Base-by-base conservation (phyloP, 2,888 invertebrate genomes). In the Bugula neritina region DNA sequence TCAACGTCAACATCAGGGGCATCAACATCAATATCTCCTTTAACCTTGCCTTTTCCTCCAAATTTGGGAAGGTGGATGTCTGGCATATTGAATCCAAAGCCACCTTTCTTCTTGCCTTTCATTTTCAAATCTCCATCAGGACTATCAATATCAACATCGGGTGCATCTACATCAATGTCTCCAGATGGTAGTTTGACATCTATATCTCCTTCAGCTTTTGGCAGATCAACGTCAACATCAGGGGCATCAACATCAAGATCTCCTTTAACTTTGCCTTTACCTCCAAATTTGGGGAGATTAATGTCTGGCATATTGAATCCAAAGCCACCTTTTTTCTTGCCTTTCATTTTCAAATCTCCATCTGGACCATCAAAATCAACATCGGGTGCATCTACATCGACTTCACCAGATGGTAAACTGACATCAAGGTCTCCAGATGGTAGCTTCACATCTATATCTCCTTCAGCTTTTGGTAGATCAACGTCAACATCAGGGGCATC, bases 1-100 rank as follows among this genome's bases (percentile, higher is more conserved):
- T 57, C 57, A 57, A n/a, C 57, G 23, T 57, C 57, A n/a, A 10
- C 57, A 5, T 57, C 57, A n/a, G 70, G 43, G 21, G n/a, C 70
- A 70, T 70, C 70, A 34, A 43, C n/a, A 31, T 43, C 35, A 1
- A 27, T 27, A 1, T 27, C 70, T 23, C 23, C 35, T 35, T 70
- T 70, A 21, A 27, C 31, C n/a, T 70, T 70, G 5, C 70, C 70
- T 17, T 71, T 71, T 54, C 71, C 71, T 25, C 71, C 71, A 55
- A 71, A 55, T 1, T 25, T 71, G 27, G 71, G 71, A 43, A 71
- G 52, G 35, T 54, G 2, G 5, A 57, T 57, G 57, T 57, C 57
- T n/a, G 57, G 57, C 3, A 57, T 17, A n/a, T 43, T 43, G 43
- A 70, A 35, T 23, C 43, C 43, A 35, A 43, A 43, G 34, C 70